Evolutionary conservation across 2,888 invertebrate genomes (phyloP).

Genomic region (Andricus curvator): DNA sequence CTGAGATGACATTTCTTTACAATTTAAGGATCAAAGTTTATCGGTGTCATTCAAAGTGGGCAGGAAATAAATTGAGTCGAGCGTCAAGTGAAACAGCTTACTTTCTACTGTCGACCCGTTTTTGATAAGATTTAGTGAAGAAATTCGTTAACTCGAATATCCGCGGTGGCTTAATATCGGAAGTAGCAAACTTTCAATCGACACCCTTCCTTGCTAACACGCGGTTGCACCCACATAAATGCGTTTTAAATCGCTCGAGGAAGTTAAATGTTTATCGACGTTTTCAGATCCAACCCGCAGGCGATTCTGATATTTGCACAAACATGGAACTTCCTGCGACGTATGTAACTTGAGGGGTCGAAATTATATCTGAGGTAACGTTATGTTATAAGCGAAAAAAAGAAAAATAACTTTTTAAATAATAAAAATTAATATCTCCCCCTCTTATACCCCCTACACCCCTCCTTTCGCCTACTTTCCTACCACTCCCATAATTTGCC

Average conservation of each 20-base stretch:
- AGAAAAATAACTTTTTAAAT: too few species aligned
- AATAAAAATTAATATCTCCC: too few species aligned
- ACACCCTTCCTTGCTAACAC: not conserved
- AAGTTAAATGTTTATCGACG: conserved; percentile 25
- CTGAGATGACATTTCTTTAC: too few species aligned
- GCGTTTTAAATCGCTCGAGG: conserved; percentile 1
- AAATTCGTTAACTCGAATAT: conserved; percentile 18
- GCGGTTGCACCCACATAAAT: not conserved
- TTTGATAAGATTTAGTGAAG: not conserved
- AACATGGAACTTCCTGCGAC: not conserved
- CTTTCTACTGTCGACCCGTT: not conserved
- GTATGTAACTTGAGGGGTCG: not conserved
- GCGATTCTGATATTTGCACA: not conserved
- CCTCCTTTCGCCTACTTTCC: too few species aligned
- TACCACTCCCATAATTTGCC: too few species aligned
- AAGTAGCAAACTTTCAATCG: conserved; percentile 6
- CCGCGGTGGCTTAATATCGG: not conserved
- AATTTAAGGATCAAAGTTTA: not conserved
- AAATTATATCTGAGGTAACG: not conserved
- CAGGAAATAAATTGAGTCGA: not conserved
- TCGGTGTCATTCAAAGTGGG: not conserved
- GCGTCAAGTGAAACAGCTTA: not conserved
- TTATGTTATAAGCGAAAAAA: not conserved
- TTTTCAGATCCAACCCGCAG: conserved; percentile 7
- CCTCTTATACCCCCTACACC: too few species aligned